A percentile compares a stretch with the other conserved stretches of the same genome.
phyloP scores from a whole-genome alignment of 2,113 vertebrate species.

The Macaca mulatta region DNA sequence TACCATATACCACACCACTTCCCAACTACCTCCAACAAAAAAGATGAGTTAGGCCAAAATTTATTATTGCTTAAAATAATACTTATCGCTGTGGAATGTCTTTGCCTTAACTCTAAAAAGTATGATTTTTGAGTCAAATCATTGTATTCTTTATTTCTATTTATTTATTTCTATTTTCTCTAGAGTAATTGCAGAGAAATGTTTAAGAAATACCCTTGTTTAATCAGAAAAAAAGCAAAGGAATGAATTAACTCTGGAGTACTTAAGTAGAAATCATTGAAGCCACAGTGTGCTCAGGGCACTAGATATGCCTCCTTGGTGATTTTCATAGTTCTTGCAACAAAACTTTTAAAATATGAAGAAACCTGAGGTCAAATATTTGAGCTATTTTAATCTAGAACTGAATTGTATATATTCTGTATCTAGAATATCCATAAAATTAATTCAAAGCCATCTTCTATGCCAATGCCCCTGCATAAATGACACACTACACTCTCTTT shows the following conservation, averaged over 20 bases:
- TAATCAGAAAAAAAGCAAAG: neutral
- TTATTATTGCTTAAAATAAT: neutral
- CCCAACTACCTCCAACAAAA: neutral
- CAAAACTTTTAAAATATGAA: rapidly evolving
- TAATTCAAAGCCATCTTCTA: neutral
- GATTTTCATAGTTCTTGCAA: neutral
- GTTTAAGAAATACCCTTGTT: neutral
- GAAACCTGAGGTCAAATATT: neutral
- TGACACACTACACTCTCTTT: neutral
- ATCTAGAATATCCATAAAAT: neutral
- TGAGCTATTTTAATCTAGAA: neutral
- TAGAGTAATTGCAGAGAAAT: neutral
- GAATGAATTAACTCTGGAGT: rapidly evolving
- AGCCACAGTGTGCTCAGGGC: rapidly evolving
- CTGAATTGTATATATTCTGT: neutral
- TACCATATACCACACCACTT: neutral
- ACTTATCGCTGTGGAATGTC: neutral
- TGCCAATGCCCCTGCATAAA: neutral
- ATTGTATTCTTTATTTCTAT: neutral
- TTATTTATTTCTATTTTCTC: neutral
- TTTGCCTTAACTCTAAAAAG: slow-evolving; percentile 34
- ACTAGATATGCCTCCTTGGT: neutral
- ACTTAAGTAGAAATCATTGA: neutral
- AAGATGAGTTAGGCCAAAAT: neutral
- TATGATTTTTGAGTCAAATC: neutral